Percentiles rank a stretch among this genome's conserved stretches.
Conservation (phyloP, 1,140 invertebrate species). For the Scaptomyza graminum region DNA sequence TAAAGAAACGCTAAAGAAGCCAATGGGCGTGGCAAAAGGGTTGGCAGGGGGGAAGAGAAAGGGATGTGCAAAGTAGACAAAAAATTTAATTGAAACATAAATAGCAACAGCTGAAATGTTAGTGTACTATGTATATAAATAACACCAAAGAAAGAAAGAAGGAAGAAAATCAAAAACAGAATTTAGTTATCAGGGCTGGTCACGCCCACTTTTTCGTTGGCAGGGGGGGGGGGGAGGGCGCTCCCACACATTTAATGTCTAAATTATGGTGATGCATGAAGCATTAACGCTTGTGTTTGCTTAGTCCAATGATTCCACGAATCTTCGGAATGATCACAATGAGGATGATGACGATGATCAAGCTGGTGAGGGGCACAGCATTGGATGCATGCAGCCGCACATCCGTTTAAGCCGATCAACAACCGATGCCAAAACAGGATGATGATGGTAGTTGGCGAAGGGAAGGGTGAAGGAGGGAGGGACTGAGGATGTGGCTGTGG, state of each 20-base stretch:
- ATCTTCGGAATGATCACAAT: conserved; percentile 31
- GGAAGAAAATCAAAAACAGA: too few relatives aligned
- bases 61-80: not conserved
- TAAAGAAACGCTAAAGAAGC: conserved; percentile 46
- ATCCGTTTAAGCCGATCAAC: conserved; percentile 57
- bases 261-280: conserved; percentile 63
- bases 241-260: conserved; percentile 72
- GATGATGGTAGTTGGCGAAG: not conserved
- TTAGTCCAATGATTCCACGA: conserved; percentile 28
- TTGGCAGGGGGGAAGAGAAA: too few relatives aligned
- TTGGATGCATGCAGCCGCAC: conserved; percentile 52
- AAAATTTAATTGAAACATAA: conserved; percentile 5
- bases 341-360: conserved; percentile 26
- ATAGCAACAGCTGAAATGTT: not conserved
- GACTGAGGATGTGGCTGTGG: conserved; percentile 48
- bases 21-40: conserved; percentile 15
- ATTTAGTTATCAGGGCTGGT: not conserved
- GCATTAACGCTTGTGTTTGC: conserved; percentile 69
- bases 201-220: not conserved
- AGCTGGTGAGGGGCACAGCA: conserved; percentile 16
- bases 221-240: not conserved
- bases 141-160: too few relatives aligned
- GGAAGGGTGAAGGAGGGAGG: conserved; percentile 6
- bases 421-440: not conserved
- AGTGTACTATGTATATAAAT: conserved; percentile 3